Base-by-base conservation (phyloP, 2,797 vertebrate genomes). In the Mormyrus proboscirostris region DNA sequence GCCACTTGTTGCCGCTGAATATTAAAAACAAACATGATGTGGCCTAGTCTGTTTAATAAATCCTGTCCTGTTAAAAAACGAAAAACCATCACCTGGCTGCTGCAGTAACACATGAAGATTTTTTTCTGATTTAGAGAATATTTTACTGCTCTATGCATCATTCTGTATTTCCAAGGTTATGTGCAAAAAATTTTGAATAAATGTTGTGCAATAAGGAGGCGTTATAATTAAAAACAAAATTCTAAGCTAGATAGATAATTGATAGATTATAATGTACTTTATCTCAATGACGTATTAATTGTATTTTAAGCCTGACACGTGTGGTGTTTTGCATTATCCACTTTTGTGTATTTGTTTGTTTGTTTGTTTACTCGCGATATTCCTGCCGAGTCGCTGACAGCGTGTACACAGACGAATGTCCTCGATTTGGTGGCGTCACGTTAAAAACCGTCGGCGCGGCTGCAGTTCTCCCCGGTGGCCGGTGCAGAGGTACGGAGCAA, bases 391-490 rank as follows among this genome's bases (percentile, higher is more conserved):
- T 51, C n/a, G 33, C 14, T 14, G 33, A 73, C n/a, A 55, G 8
- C 88, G 44, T 84, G 33, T 84, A 38, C 51, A 41, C 57, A 84
- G 76, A 62, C 84, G 55, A 62, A 83, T 84, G 51, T 44, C 38
- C 59, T 89, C 59, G n/a, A 84, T 84, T 89, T 82, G 57, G 88
- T 38, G 33, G 33, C 33, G 22, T 89, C 79, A 19, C 33, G 76
- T 89, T 84, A 89, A 89, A 41, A 89, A 50, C 84, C 38, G 49
- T 83, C 55, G 57, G 8, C 33, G 19, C 12, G 12, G 29, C 65
- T 38, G 65, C 14, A 44, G 62, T 16, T 29, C 50, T 33, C 69
- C 76, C 88, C 88, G 25, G 16, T 29, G 76, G 76, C 76, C 73
- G n/a, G 62, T 53, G 47, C 19, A 14, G 22, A 55, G 65, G 65